Evolutionary conservation across 2,797 vertebrate genomes (phyloP).

Genomic region (Eospalax fontanierii): DNA sequence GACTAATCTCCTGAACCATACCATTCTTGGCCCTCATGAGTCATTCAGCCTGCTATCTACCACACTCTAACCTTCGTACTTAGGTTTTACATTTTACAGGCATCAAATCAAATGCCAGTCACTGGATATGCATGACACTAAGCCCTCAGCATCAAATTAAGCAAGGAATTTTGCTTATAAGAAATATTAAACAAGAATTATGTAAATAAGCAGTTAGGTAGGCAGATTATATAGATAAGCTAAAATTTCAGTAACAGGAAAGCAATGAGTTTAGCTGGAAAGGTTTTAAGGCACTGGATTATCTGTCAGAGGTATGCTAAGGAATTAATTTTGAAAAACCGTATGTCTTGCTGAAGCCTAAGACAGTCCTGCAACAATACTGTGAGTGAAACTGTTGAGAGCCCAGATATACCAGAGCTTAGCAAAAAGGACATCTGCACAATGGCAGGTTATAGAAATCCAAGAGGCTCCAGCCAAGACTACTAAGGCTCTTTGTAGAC

Average conservation of each 20-base stretch:
- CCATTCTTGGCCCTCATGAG: conserved; percentile 2
- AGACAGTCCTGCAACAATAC: background rate
- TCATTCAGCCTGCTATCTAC: conserved; percentile 23
- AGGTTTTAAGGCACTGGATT: conserved; percentile 50
- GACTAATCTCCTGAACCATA: conserved; percentile 36
- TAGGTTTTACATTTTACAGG: conserved; percentile 48
- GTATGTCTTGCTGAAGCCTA: conserved; percentile 17
- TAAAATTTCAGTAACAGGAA: conserved; percentile 52
- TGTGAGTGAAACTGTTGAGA: conserved; percentile 42
- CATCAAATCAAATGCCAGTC: conserved; percentile 64
- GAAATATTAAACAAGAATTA: conserved; percentile 30
- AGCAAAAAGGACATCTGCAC: conserved; percentile 17
- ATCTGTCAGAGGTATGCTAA: background rate
- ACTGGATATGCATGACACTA: background rate
- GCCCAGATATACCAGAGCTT: background rate
- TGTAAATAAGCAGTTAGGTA: background rate
- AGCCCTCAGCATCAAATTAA: conserved; percentile 62
- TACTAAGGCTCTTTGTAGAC: conserved; percentile 34
- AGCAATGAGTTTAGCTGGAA: background rate
- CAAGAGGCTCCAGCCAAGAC: background rate
- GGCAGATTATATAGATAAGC: conserved; percentile 40
- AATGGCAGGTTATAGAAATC: background rate
- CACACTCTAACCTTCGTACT: background rate
- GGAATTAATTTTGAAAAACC: conserved; percentile 11
- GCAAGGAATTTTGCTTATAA: conserved; percentile 36